Conservation (phyloP, 2,888 invertebrate genomes). For the Megaustenia siamemsis region DNA sequence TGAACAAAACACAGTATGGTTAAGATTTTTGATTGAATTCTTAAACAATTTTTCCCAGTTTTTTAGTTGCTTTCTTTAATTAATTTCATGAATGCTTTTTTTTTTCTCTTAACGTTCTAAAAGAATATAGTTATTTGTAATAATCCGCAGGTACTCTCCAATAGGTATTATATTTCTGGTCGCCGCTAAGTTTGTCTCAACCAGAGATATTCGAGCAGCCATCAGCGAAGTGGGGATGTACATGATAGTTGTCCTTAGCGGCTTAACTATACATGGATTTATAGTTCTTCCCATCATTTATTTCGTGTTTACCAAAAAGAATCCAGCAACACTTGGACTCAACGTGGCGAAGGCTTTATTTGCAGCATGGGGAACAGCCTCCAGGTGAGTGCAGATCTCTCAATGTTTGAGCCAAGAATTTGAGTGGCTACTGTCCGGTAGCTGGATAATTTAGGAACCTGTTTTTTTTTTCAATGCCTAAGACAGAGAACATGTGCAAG, state of each 20-base stretch:
- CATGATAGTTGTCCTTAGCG: slow-evolving; percentile 91
- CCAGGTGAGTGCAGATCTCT: slow-evolving; percentile 67
- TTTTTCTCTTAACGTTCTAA: no score
- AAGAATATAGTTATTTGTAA: neutral
- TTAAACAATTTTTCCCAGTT: no score
- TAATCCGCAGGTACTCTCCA: slow-evolving; percentile 76
- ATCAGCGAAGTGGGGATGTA: slow-evolving; percentile 91
- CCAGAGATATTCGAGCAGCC: slow-evolving; percentile 89
- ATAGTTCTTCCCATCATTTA: slow-evolving; percentile 93
- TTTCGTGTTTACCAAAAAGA: slow-evolving; percentile 81
- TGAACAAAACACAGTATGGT: no score
- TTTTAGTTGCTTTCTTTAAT: no score
- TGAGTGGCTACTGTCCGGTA: neutral
- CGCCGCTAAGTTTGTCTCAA: slow-evolving; percentile 93
- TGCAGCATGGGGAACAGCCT: slow-evolving; percentile 78
- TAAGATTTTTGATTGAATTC: no score
- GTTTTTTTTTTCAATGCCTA: no score
- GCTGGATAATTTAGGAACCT: no score
- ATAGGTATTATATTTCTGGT: slow-evolving; percentile 81
- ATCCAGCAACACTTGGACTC: slow-evolving; percentile 72
- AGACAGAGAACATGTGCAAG: no score
- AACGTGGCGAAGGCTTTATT: slow-evolving; percentile 84
- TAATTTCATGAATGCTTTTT: no score
- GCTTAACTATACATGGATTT: slow-evolving; percentile 94
- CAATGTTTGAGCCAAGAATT: neutral